Evolutionary conservation across 2,113 vertebrate species (phyloP), one percentile per base, ranked within the genome.

Genomic region (Tragelaphus buxtoni): DNA sequence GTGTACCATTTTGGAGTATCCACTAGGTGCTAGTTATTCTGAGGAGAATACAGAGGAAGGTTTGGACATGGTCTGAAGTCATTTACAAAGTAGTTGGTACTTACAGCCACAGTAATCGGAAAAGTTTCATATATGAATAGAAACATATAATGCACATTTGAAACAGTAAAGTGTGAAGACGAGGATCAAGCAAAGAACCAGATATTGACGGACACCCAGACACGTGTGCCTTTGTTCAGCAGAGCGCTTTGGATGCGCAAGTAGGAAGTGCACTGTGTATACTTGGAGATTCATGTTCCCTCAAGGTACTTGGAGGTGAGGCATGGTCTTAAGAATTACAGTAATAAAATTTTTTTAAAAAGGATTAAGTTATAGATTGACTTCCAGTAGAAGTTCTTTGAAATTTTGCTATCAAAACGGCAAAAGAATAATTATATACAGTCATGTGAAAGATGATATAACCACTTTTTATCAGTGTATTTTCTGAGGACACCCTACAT

Each of bases 211-310:
- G 28, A 49, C 5, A 10, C 9, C 22, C n/a, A 53, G 39, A 22
- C 24, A 84, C 5, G 22, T 9, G 8, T 24, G 4, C 47, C 28
- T 47, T 56, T 85, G 6, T 28, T 87, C 12, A 80, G 20, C 5
- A 63, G 32, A 72, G 18, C 42, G 53, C 45, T 83, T 85, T 18
- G 55, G 20, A 9, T 49, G 32, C 17, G 61, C 14, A 7, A 14
- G 18, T 3, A 58, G 28, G 7, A 82, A 47, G 32, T 3, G 10
- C 0, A 17, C 4, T 45, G n/a, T 65, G 1, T 18, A 7, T 2
- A 9, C 14, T 11, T 12, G 0, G 39, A 51, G 26, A 61, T 18
- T 49, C 13, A 51, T 18, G 1, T 5, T 55, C 53, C 4, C 26
- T 85, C n/a, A 28, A 77, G 56, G 32, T 26, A 39, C 7, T 42